Percentiles rank a stretch among this genome's conserved stretches.
Conservation (phyloP, 2,888 invertebrate species). For the Cephus pulcher region DNA sequence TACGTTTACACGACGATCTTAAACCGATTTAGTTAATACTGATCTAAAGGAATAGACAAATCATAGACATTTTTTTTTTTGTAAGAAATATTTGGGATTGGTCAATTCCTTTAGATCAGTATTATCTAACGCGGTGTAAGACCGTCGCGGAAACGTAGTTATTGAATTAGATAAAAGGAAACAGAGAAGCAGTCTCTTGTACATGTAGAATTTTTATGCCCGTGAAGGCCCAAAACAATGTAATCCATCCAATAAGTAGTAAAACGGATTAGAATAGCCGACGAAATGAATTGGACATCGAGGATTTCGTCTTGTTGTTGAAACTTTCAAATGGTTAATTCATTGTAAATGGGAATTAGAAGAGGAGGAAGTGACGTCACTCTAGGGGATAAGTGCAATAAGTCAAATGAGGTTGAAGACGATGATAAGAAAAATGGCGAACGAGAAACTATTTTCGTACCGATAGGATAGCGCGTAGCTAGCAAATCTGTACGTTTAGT, state of each 20-base stretch:
- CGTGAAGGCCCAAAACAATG: constrained; percentile 58
- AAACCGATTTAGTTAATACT: too few relatives aligned
- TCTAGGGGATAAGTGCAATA: neutral
- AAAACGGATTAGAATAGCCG: constrained; percentile 37
- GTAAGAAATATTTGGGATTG: too few relatives aligned
- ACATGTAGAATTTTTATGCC: constrained; percentile 60
- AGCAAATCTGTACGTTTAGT: too few relatives aligned
- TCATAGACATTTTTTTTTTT: too few relatives aligned
- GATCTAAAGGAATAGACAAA: too few relatives aligned
- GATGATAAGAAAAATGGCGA: too few relatives aligned
- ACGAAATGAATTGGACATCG: constrained; percentile 30
- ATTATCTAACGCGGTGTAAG: too few relatives aligned
- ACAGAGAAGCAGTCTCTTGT: constrained; percentile 42
- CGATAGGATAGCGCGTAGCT: too few relatives aligned
- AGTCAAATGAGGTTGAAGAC: neutral
- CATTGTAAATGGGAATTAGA: neutral
- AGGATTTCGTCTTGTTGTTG: constrained; percentile 12
- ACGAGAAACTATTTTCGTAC: too few relatives aligned
- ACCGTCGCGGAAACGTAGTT: too few relatives aligned
- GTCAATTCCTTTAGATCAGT: too few relatives aligned
- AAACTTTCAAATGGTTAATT: neutral
- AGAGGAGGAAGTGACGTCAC: neutral
- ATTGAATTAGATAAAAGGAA: constrained; percentile 32
- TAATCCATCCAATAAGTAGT: constrained; percentile 63
- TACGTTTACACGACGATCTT: too few relatives aligned